A percentile compares a stretch with the other conserved stretches of the same genome.
phyloP scores from a whole-genome alignment of 2,113 vertebrate species.

The Stigmatopora nigra region DNA sequence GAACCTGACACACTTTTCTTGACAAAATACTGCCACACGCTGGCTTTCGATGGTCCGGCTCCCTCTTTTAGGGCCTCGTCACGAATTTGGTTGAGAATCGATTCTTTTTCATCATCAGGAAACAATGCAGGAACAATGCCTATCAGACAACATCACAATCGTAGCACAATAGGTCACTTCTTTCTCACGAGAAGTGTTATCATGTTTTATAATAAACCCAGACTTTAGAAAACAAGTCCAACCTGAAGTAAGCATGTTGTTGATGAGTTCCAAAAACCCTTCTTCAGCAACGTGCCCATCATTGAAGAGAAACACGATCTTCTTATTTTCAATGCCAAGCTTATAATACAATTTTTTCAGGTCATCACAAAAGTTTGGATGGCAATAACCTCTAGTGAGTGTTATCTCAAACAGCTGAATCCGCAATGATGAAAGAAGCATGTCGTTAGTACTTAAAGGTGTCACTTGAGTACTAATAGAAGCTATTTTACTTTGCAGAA shows the following conservation, averaged over 20 bases:
- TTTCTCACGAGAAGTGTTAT: not conserved
- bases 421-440: not conserved
- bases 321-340: conserved; percentile 84
- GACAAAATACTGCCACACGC: conserved; percentile 89
- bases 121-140: conserved; percentile 94
- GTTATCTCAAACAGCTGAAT: conserved; percentile 87
- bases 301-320: conserved; percentile 84
- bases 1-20: too few species aligned
- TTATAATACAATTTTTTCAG: conserved; percentile 83
- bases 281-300: conserved; percentile 88
- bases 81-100: conserved; percentile 74
- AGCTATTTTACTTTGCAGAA: not conserved
- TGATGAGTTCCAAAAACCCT: conserved; percentile 93
- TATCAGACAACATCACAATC: conserved; percentile 36
- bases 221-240: not conserved
- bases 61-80: conserved; percentile 79
- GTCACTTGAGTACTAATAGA: not conserved
- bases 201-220: not conserved
- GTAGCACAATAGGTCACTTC: not conserved
- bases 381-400: conserved; percentile 82
- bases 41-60: conserved; percentile 77
- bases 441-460: not conserved
- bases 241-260: conserved; percentile 98
- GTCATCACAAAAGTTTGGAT: conserved; percentile 83
- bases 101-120: conserved; percentile 86